Evolutionary conservation across 2,797 vertebrate species (phyloP).

Genomic region (Lithobates sylvaticus): DNA sequence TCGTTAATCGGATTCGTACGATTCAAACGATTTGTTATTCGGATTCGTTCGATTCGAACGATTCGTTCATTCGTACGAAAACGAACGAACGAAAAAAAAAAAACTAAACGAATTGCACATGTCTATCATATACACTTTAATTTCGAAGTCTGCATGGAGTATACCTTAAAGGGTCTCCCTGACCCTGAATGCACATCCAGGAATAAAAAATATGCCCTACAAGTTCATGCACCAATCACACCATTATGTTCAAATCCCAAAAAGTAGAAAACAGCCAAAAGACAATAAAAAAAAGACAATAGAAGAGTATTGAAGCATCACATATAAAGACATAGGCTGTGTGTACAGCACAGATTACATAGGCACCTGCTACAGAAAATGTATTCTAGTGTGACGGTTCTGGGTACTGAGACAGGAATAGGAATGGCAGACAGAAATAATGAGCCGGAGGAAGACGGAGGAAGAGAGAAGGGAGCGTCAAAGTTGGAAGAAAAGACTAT

Average conservation of each 20-base stretch:
- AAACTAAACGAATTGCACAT: too few species aligned
- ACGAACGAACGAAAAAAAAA: too few species aligned
- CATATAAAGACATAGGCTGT: too few species aligned
- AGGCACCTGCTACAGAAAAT: not conserved
- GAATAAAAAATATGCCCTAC: not conserved
- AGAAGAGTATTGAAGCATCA: too few species aligned
- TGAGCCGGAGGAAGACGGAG: not conserved
- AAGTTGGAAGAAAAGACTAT: not conserved
- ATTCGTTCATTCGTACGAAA: too few species aligned
- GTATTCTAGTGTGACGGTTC: slow-evolving; percentile 12
- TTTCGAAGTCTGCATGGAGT: not conserved
- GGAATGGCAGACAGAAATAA: slow-evolving; percentile 23
- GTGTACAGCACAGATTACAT: slow-evolving; percentile 16
- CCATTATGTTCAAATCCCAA: not conserved
- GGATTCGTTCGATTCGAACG: too few species aligned
- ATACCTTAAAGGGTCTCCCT: not conserved
- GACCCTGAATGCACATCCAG: too few species aligned
- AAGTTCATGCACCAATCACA: not conserved
- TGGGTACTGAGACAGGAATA: slow-evolving; percentile 24
- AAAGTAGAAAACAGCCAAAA: not conserved
- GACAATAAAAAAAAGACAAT: too few species aligned
- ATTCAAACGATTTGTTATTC: too few species aligned
- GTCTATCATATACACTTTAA: too few species aligned
- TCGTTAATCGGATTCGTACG: too few species aligned
- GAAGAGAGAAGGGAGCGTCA: not conserved